These are phyloP conservation scores for Mionectes olivaceus DNA, from an alignment of 2,797 vertebrate species.

Conservation along the genomic window DNA sequence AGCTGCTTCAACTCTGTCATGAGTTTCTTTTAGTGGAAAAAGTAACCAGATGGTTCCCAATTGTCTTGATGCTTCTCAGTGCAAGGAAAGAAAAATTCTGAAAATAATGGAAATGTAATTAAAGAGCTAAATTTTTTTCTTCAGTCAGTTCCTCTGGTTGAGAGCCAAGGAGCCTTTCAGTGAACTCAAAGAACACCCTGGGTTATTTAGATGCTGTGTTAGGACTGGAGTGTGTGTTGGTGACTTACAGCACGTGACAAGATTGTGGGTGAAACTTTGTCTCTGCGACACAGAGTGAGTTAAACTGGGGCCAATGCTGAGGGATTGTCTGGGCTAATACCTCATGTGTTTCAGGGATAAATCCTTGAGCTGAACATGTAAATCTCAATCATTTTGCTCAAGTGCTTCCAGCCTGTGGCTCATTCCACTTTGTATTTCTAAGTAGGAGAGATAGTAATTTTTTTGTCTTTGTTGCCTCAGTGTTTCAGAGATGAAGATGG, in stretches of 20 bases:
- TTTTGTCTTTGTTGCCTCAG: conserved; percentile 70
- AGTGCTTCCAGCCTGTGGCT: neutral
- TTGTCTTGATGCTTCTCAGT: neutral
- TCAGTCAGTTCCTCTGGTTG: neutral
- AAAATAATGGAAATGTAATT: neutral
- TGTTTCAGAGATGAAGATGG: conserved; percentile 89
- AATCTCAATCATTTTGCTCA: neutral
- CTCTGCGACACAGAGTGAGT: neutral
- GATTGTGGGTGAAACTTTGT: neutral
- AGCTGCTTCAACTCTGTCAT: neutral
- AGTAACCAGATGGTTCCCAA: fast-evolving
- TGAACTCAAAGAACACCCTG: neutral
- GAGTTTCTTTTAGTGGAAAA: neutral
- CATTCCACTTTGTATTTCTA: fast-evolving
- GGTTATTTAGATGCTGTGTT: neutral
- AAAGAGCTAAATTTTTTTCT: neutral
- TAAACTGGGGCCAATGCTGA: neutral
- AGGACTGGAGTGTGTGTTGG: neutral
- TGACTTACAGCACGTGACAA: neutral
- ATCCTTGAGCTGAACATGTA: neutral
- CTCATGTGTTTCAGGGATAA: neutral
- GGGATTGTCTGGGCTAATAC: neutral
- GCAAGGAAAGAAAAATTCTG: neutral
- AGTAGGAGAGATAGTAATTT: neutral
- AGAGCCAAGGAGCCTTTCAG: neutral